These are phyloP conservation scores for Sphinx pinastri DNA, from an alignment of 2,888 invertebrate genomes.

Conservation along the genomic window DNA sequence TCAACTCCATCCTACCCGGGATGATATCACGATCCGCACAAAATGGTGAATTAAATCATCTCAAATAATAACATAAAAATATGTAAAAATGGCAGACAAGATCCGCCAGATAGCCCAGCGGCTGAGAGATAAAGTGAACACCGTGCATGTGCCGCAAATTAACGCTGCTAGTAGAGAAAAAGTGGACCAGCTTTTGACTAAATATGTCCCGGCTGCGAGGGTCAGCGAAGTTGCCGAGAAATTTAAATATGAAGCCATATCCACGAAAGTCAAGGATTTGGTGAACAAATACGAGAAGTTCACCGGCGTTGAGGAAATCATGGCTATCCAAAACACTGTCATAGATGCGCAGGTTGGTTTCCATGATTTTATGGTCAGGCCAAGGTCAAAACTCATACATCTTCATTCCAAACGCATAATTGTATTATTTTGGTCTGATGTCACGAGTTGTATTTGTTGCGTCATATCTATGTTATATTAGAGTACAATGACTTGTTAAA, in stretches of 20 bases:
- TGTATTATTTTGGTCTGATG: background rate
- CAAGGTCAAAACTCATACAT: constrained; percentile 30
- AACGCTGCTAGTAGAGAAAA: constrained; percentile 59
- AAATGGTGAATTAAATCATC: constrained; percentile 34
- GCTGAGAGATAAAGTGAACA: constrained; percentile 66
- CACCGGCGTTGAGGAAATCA: constrained; percentile 91
- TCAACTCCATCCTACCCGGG: constrained; percentile 16
- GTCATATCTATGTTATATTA: background rate
- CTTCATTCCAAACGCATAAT: background rate
- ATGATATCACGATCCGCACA: constrained; percentile 16
- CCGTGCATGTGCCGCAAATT: constrained; percentile 61
- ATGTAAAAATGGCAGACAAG: constrained; percentile 76
- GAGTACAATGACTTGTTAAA: background rate
- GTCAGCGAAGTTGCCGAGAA: constrained; percentile 71
- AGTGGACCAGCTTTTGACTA: constrained; percentile 68
- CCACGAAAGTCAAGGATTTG: constrained; percentile 71
- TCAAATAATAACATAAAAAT: constrained; percentile 45
- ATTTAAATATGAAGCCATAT: constrained; percentile 64
- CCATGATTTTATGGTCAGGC: constrained; percentile 7
- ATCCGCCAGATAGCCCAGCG: constrained; percentile 68
- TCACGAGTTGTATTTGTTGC: background rate
- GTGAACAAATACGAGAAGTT: constrained; percentile 88
- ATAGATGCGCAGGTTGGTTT: constrained; percentile 85
- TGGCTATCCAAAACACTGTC: constrained; percentile 89
- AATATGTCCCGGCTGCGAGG: constrained; percentile 65